Conservation (phyloP, 2,888 invertebrate genomes). For the Mythimna ferrago region DNA sequence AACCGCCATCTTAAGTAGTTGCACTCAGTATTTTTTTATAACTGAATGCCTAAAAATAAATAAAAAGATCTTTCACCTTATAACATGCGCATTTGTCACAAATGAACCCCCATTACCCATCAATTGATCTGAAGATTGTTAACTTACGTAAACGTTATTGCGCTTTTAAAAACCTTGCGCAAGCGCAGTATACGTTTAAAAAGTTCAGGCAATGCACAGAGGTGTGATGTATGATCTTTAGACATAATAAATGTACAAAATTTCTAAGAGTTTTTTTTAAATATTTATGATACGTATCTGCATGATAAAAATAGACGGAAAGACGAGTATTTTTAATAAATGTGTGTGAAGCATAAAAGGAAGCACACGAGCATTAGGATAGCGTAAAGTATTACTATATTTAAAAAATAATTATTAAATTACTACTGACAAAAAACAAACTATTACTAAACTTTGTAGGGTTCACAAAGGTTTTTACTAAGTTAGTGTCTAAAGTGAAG, state of each 20-base stretch:
- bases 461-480: too few relatives aligned
- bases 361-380: too few relatives aligned
- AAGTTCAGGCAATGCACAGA: slow-evolving; percentile 63
- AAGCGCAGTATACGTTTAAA: slow-evolving; percentile 60
- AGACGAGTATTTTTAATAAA: too few relatives aligned
- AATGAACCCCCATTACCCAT: slow-evolving; percentile 38
- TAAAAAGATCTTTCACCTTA: slow-evolving; percentile 9
- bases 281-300: too few relatives aligned
- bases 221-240: background rate
- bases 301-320: too few relatives aligned
- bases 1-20: background rate
- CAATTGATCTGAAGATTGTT: slow-evolving; percentile 47
- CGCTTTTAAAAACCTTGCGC: slow-evolving; percentile 55
- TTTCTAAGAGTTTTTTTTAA: background rate
- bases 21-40: background rate
- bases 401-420: too few relatives aligned
- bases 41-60: slow-evolving; percentile 21
- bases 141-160: slow-evolving; percentile 52
- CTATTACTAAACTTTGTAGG: too few relatives aligned
- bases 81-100: slow-evolving; percentile 34
- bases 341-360: too few relatives aligned
- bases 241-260: background rate
- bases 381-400: too few relatives aligned
- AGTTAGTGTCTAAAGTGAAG: background rate
- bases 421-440: too few relatives aligned